phyloP scores from a whole-genome alignment of 2,888 invertebrate species.

The Diarsia mendica region DNA sequence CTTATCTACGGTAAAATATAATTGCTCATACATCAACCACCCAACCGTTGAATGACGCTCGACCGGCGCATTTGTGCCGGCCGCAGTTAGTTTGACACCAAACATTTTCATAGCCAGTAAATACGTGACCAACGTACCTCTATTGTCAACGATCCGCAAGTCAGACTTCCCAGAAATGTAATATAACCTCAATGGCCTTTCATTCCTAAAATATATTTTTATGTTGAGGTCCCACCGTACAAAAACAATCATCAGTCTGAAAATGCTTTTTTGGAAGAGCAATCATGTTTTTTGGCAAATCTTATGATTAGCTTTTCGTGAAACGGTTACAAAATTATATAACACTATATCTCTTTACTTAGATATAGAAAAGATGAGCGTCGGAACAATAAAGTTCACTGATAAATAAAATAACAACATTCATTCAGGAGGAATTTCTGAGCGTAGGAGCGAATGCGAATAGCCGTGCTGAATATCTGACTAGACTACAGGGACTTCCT shows the following conservation, averaged over 20 bases:
- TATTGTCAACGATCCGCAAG: constrained; percentile 53
- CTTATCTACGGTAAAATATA: constrained; percentile 64
- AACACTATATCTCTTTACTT: constrained; percentile 15
- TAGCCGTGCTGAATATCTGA: constrained; percentile 52
- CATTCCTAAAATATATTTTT: constrained; percentile 48
- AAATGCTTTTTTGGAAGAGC: constrained; percentile 47
- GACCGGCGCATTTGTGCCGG: constrained; percentile 50
- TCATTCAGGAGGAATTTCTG: constrained; percentile 29
- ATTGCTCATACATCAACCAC: constrained; percentile 66
- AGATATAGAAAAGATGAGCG: constrained; percentile 1
- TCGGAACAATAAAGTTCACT: constrained; percentile 11
- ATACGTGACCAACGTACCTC: constrained; percentile 50
- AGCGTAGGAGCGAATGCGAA: constrained; percentile 49
- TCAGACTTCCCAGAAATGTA: constrained; percentile 58
- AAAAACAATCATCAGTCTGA: constrained; percentile 46
- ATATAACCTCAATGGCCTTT: constrained; percentile 49
- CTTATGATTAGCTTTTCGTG: constrained; percentile 9
- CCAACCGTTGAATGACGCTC: constrained; percentile 60
- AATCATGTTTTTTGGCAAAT: constrained; percentile 50
- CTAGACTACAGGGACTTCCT: constrained; percentile 62
- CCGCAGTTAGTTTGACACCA: constrained; percentile 53
- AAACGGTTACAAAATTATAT: constrained; percentile 14
- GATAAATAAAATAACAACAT: constrained; percentile 41
- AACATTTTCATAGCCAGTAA: constrained; percentile 35
- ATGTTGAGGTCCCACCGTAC: constrained; percentile 25